Evolutionary conservation across 2,113 vertebrate genomes (phyloP).

Genomic region (Genyomyrus donnyi): DNA sequence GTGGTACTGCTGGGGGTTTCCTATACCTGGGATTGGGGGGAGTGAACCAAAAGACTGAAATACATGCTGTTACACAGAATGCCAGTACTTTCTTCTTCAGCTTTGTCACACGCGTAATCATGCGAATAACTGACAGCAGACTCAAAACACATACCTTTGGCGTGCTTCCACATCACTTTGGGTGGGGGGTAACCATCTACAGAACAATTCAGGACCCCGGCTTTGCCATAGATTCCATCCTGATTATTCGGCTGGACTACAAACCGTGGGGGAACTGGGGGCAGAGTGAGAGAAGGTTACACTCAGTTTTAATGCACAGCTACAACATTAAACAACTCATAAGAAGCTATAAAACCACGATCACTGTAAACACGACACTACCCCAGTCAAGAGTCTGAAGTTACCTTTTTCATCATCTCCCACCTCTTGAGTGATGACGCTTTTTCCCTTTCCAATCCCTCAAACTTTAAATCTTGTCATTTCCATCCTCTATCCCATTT

Average conservation of each 20-base stretch:
- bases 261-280: slow-evolving; percentile 87
- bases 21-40: slow-evolving; percentile 62
- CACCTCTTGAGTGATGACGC: neutral
- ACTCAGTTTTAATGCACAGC: neutral
- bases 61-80: neutral
- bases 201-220: slow-evolving; percentile 90
- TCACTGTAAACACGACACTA: neutral
- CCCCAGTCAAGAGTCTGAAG: neutral
- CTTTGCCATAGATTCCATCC: slow-evolving; percentile 94
- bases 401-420: neutral
- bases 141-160: slow-evolving; percentile 69
- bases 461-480: neutral
- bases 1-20: slow-evolving; percentile 95
- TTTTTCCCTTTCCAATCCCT: neutral
- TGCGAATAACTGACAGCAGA: neutral
- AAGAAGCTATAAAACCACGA: neutral
- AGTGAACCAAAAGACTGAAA: neutral
- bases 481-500: neutral
- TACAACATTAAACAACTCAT: neutral
- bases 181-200: slow-evolving; percentile 95
- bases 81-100: neutral
- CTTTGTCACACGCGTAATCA: neutral
- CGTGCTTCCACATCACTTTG: slow-evolving; percentile 98
- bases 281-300: neutral
- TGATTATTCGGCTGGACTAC: slow-evolving; percentile 98